phyloP scores from a whole-genome alignment of 2,888 invertebrate species.

The Ectobius pallidus region DNA sequence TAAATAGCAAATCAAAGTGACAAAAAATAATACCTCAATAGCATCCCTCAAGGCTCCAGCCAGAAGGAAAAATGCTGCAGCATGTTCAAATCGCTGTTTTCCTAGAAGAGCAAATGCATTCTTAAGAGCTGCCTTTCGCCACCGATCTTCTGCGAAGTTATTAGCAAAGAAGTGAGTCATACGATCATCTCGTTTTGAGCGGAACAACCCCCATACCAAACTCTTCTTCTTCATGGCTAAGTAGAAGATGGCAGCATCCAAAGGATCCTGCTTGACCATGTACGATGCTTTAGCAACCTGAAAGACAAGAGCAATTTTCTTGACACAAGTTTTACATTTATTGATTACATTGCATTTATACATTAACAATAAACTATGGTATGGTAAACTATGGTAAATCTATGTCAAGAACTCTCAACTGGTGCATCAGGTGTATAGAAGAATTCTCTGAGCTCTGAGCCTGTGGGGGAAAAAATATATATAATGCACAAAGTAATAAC shows the following conservation, averaged over 20 bases:
- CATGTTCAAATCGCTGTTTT: conserved; percentile 95
- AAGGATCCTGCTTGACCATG: conserved; percentile 89
- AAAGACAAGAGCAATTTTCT: conserved; percentile 40
- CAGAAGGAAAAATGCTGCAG: conserved; percentile 96
- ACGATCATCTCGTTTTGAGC: conserved; percentile 83
- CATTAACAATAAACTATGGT: too few species aligned
- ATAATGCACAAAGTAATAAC: too few species aligned
- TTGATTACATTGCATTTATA: too few species aligned
- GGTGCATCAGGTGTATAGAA: too few species aligned
- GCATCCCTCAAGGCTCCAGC: conserved; percentile 95
- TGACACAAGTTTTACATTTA: not conserved
- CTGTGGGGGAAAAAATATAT: too few species aligned
- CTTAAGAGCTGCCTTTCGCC: conserved; percentile 97
- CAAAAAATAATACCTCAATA: conserved; percentile 78
- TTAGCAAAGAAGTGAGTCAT: conserved; percentile 95
- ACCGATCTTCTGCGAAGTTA: conserved; percentile 90
- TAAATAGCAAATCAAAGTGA: too few species aligned
- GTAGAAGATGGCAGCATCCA: conserved; percentile 97
- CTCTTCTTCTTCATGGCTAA: conserved; percentile 98
- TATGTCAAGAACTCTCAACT: too few species aligned
- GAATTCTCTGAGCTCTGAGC: too few species aligned
- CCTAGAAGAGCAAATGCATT: conserved; percentile 97
- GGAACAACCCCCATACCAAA: conserved; percentile 93
- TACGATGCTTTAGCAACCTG: conserved; percentile 90
- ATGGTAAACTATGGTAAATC: too few species aligned